Evolutionary conservation across 1,140 invertebrate genomes (phyloP).

Genomic region (Antheraea pernyi): DNA sequence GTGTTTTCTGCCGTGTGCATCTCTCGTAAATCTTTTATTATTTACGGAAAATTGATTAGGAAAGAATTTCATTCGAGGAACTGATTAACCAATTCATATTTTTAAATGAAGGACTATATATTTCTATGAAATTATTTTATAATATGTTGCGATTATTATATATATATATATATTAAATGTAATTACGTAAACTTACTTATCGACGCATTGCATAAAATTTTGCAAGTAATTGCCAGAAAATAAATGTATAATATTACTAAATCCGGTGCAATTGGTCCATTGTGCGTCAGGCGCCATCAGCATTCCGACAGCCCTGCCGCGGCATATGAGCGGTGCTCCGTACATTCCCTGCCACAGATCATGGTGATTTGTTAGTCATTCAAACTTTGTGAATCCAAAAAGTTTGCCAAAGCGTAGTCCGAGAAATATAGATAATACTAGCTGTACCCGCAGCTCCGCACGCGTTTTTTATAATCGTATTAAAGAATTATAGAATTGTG

Average conservation of each 20-base stretch:
- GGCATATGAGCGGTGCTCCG: slow-evolving; percentile 54
- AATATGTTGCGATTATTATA: background rate
- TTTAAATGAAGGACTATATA: too few species aligned
- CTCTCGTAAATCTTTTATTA: too few species aligned
- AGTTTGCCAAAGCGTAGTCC: too few species aligned
- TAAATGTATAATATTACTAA: slow-evolving; percentile 47
- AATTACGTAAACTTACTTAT: slow-evolving; percentile 31
- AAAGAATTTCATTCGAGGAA: too few species aligned
- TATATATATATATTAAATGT: background rate
- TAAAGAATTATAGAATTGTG: too few species aligned
- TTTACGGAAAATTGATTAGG: too few species aligned
- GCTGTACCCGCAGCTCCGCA: too few species aligned
- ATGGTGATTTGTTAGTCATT: background rate
- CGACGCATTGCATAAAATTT: slow-evolving; percentile 48
- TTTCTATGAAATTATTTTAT: too few species aligned
- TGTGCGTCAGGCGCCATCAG: slow-evolving; percentile 62
- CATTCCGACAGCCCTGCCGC: slow-evolving; percentile 44
- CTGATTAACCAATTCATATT: too few species aligned
- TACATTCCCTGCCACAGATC: slow-evolving; percentile 52
- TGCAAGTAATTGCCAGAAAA: slow-evolving; percentile 33
- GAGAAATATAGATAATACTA: too few species aligned
- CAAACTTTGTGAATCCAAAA: background rate
- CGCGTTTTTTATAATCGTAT: too few species aligned
- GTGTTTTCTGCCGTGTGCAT: too few species aligned
- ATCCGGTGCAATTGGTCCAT: slow-evolving; percentile 66